Conservation (phyloP, 2,113 vertebrate genomes). For the Sceloporus undulatus region DNA sequence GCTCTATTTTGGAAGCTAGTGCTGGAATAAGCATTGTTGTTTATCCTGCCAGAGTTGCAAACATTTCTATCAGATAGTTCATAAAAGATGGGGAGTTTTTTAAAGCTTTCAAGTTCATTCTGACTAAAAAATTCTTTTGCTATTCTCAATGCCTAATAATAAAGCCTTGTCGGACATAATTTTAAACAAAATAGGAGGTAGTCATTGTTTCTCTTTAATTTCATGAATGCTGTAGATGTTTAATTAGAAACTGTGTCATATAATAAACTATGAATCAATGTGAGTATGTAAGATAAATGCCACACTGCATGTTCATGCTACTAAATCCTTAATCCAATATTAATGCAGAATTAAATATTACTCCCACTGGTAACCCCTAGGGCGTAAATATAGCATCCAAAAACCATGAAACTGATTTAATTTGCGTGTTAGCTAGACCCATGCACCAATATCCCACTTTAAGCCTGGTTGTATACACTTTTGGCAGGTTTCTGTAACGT, state of each 20-base stretch:
- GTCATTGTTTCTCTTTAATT: slow-evolving; percentile 45
- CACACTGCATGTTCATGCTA: slow-evolving; percentile 18
- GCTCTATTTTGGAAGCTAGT: no score
- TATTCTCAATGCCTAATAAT: slow-evolving; percentile 53
- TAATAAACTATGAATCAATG: slow-evolving; percentile 57
- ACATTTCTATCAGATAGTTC: not conserved
- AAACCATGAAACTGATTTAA: slow-evolving; percentile 17
- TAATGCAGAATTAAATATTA: slow-evolving; percentile 21
- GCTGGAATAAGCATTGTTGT: no score
- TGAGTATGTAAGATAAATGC: slow-evolving; percentile 40
- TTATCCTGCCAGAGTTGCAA: not conserved
- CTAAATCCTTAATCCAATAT: slow-evolving; percentile 41
- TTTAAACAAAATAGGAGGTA: slow-evolving; percentile 53
- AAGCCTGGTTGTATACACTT: slow-evolving; percentile 18
- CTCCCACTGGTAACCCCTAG: slow-evolving; percentile 33
- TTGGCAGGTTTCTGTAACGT: not conserved
- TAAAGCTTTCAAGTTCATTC: slow-evolving; percentile 36
- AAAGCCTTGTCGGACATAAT: slow-evolving; percentile 51
- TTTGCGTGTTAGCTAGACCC: not conserved
- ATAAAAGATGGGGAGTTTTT: slow-evolving; percentile 18
- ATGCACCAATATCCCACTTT: not conserved
- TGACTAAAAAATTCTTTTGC: slow-evolving; percentile 49
- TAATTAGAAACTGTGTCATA: slow-evolving; percentile 61
- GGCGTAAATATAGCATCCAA: slow-evolving; percentile 40
- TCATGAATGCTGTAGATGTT: slow-evolving; percentile 47